Conservation (phyloP, 2,113 vertebrate genomes). For the Cichladusa arquata region DNA sequence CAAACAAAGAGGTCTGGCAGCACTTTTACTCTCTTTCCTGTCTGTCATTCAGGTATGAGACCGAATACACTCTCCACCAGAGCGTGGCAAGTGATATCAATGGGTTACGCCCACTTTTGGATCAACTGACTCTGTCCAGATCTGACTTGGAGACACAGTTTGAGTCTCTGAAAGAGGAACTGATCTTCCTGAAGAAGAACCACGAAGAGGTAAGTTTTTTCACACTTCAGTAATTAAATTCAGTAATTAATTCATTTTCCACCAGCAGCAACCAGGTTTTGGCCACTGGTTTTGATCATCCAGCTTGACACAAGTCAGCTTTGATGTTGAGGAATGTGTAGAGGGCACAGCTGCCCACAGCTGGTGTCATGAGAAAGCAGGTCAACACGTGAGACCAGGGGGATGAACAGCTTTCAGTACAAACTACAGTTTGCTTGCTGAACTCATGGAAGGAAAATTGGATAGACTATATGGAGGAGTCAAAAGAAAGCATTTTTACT, state of each 20-base stretch:
- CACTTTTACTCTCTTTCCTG: neutral
- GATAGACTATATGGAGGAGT: neutral
- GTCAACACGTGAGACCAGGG: neutral
- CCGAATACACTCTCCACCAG: constrained; percentile 65
- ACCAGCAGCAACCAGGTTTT: neutral
- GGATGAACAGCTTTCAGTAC: neutral
- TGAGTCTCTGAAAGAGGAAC: constrained; percentile 89
- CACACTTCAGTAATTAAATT: neutral
- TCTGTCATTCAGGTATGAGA: constrained; percentile 64
- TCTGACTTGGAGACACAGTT: constrained; percentile 74
- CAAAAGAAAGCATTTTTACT: neutral
- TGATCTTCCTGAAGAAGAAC: constrained; percentile 89
- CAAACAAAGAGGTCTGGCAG: neutral
- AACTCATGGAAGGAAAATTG: neutral
- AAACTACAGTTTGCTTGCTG: neutral
- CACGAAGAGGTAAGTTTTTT: constrained; percentile 84
- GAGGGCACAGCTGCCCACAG: neutral
- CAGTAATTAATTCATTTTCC: neutral
- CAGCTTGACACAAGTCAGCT: neutral
- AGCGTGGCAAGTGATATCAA: constrained; percentile 74
- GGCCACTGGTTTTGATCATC: neutral
- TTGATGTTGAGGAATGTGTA: neutral
- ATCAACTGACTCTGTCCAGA: constrained; percentile 74
- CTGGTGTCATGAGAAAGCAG: neutral
- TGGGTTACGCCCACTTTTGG: constrained; percentile 71